Evolutionary conservation across 2,113 vertebrate genomes (phyloP).

Genomic region (Ondatra zibethicus): DNA sequence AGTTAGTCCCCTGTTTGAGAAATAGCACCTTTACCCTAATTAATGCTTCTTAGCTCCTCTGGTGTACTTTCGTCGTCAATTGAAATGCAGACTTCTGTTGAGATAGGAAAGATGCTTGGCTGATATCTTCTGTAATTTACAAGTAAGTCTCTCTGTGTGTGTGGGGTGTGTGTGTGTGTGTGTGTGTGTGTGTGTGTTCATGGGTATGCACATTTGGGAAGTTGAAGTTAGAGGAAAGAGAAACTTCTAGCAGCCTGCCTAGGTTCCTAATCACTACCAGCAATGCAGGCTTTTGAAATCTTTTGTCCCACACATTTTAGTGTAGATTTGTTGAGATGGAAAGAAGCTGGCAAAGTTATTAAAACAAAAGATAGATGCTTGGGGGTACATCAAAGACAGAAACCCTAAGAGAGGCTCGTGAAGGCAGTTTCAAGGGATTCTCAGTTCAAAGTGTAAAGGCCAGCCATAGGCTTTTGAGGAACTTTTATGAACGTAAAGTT

Average conservation of each 20-base stretch:
- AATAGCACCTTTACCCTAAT: background rate
- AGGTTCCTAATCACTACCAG: background rate
- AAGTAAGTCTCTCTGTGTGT: background rate
- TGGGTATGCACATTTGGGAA: background rate
- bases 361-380: background rate
- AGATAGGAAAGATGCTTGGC: background rate
- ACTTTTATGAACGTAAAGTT: constrained; percentile 11
- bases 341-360: constrained; percentile 25
- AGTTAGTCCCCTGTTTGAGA: constrained; percentile 26
- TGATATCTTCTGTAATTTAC: background rate
- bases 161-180: background rate
- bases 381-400: constrained; percentile 17
- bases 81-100: background rate
- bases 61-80: background rate
- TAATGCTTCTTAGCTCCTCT: background rate
- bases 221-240: background rate
- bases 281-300: constrained; percentile 26
- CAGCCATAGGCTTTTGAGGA: constrained; percentile 2
- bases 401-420: background rate
- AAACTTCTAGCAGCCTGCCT: background rate
- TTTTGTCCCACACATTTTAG: constrained; percentile 32
- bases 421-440: constrained; percentile 2
- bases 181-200: background rate
- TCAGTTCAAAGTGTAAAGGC: background rate
- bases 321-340: background rate